Evolutionary conservation across 2,797 vertebrate genomes (phyloP), one percentile per base, ranked within the genome.

Genomic region (Syngnathus rostellatus): DNA sequence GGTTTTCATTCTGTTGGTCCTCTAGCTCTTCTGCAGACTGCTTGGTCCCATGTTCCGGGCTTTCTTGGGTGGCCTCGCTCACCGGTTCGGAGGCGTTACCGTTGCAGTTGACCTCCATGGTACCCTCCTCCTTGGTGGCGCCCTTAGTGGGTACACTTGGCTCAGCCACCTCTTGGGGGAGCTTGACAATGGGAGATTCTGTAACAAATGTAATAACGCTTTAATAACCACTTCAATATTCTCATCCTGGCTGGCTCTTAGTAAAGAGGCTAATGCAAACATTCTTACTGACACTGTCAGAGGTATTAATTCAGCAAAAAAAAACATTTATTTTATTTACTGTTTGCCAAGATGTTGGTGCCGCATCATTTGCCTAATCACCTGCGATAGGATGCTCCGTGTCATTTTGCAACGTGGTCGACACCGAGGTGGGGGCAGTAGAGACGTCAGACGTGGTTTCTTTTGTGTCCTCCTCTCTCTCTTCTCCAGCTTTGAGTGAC

Each of bases 21-120:
- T 86, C 82, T 50, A 74, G 77, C 57, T 84, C 76, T 70, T 86
- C 73, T 1, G n/a, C 54, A 9, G 62, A 68, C 68, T 71, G 66
- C 48, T 77, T 68, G 62, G 76, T 77, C 90, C 83, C 77, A 81
- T 84, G 82, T 87, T 79, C 87, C 11, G 87, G 65, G 50, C 23
- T 43, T 48, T 81, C 77, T 6, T 17, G 50, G 58, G 64, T 77
- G 19, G 86, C 81, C 88, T 91, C 84, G 0, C 80, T 85, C 17
- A 70, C 83, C 57, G 82, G 76, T 17, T 81, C 82, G 41, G 81
- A 41, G 65, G 86, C 23, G 62, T 90, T 85, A 45, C 94, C 93
- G 0, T 94, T 96, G 85, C 92, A 94, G 81, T 93, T 94, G 46
- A 93, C 85, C 50, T 95, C 91, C 79, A 87, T 83, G 21, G 58